Percentiles rank a stretch among this genome's conserved stretches.
These are phyloP conservation scores for Dinoponera quadriceps DNA, from an alignment of 1,140 invertebrate genomes.

Conservation along the genomic window DNA sequence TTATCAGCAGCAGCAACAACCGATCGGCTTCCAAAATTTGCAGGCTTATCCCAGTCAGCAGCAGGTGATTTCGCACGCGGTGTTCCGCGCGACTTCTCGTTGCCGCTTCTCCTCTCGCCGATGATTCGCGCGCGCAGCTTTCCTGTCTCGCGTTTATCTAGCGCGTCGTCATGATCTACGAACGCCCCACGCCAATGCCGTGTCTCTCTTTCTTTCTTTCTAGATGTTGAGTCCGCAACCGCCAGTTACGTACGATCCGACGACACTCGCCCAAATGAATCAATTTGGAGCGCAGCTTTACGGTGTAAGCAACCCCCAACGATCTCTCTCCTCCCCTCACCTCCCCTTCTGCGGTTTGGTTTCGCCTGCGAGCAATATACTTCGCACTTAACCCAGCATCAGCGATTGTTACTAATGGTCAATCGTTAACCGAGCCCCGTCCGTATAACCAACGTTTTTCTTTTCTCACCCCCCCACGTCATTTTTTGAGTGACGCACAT, in stretches of 20 bases:
- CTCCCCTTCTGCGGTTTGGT: not conserved
- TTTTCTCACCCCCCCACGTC: not conserved
- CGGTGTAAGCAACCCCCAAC: conserved; percentile 73
- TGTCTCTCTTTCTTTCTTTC: conserved; percentile 70
- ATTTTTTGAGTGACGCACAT: not conserved
- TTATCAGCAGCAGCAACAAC: conserved; percentile 71
- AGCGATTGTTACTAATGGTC: conserved; percentile 15
- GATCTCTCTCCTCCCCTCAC: conserved; percentile 4
- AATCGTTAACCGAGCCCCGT: not conserved
- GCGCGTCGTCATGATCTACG: not conserved
- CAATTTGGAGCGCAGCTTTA: conserved; percentile 75
- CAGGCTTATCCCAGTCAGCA: conserved; percentile 79
- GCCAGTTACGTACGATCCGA: conserved; percentile 71
- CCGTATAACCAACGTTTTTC: not conserved
- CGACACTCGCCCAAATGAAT: conserved; percentile 76
- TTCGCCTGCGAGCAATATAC: not conserved
- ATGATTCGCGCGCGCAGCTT: not conserved
- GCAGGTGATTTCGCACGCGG: conserved; percentile 76
- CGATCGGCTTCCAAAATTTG: conserved; percentile 78
- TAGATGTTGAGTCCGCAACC: conserved; percentile 73
- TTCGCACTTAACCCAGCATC: not conserved
- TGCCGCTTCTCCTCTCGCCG: not conserved
- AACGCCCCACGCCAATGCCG: conserved; percentile 13
- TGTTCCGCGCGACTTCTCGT: not conserved
- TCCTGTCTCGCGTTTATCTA: not conserved